Conservation (phyloP, 2,797 vertebrate genomes). For the Oreortyx pictus region DNA sequence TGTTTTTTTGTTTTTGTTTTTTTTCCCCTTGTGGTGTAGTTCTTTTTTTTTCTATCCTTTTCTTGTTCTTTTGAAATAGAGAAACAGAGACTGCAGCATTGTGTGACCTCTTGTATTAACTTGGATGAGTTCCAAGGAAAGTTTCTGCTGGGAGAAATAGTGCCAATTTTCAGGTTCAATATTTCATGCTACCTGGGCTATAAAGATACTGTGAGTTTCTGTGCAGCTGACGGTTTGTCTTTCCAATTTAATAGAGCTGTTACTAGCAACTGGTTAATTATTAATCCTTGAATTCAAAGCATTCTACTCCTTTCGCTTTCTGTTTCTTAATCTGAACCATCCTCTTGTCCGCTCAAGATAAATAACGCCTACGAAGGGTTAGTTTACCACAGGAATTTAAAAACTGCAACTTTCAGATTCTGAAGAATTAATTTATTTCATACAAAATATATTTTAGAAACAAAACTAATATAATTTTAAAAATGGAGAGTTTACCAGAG, state of each 20-base stretch:
- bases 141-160: constrained; percentile 44
- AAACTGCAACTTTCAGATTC: not conserved
- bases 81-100: not conserved
- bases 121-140: constrained; percentile 36
- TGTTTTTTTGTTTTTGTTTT: not conserved
- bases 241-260: constrained; percentile 22
- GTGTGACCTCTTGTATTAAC: constrained; percentile 43
- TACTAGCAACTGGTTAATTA: constrained; percentile 32
- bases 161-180: constrained; percentile 41
- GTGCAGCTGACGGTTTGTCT: constrained; percentile 9
- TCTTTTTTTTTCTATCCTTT: not conserved
- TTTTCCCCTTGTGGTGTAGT: not conserved
- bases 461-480: not conserved
- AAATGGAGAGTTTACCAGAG: not conserved
- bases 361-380: not conserved
- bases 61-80: not conserved
- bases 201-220: constrained; percentile 44
- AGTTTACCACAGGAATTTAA: not conserved
- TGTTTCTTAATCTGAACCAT: not conserved
- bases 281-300: constrained; percentile 10
- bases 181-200: constrained; percentile 9
- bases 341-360: not conserved
- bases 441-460: not conserved
- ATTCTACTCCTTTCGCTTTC: not conserved
- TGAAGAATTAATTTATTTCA: not conserved